A percentile compares a stretch with the other conserved stretches of the same genome.
Conservation (phyloP, 53 echinoderm and acorn worm species). For the Luidia sarsii region DNA sequence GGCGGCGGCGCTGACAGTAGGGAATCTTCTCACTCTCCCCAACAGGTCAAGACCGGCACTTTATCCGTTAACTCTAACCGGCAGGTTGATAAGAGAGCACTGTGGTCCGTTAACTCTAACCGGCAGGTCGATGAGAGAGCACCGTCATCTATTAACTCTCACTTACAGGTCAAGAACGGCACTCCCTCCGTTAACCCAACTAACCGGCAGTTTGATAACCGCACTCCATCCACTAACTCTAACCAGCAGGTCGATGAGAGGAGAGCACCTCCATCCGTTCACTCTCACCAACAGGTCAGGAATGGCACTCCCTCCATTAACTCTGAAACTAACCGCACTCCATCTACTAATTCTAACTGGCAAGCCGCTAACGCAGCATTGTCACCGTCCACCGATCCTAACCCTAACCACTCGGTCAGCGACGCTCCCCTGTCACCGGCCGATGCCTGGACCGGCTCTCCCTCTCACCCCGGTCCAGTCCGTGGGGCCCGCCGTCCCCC, state of each 20-base stretch:
- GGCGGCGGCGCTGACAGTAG: too few species aligned
- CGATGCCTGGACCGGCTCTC: slow-evolving; percentile 6
- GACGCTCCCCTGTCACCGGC: slow-evolving; percentile 1
- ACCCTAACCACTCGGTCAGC: slow-evolving; percentile 2
- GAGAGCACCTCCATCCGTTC: background rate
- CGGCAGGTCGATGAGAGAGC: too few species aligned
- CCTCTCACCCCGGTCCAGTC: slow-evolving; percentile 4
- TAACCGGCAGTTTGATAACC: too few species aligned
- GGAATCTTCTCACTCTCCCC: too few species aligned
- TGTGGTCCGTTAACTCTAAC: slow-evolving; percentile 5
- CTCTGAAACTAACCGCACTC: too few species aligned
- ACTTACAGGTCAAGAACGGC: too few species aligned
- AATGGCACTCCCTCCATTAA: too few species aligned
- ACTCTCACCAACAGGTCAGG: too few species aligned
- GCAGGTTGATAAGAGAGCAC: background rate
- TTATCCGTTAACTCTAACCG: slow-evolving; percentile 24
- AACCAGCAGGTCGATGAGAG: slow-evolving; percentile 1
- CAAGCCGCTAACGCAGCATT: background rate
- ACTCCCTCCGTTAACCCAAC: too few species aligned
- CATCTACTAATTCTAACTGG: slow-evolving; percentile 17
- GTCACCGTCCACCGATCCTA: slow-evolving; percentile 13
- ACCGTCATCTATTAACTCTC: too few species aligned
- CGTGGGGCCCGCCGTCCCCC: slow-evolving; percentile 22
- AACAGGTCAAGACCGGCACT: too few species aligned
- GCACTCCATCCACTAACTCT: too few species aligned